Conservation (phyloP, 2,113 vertebrate genomes). For the Porphyrio hochstetteri region DNA sequence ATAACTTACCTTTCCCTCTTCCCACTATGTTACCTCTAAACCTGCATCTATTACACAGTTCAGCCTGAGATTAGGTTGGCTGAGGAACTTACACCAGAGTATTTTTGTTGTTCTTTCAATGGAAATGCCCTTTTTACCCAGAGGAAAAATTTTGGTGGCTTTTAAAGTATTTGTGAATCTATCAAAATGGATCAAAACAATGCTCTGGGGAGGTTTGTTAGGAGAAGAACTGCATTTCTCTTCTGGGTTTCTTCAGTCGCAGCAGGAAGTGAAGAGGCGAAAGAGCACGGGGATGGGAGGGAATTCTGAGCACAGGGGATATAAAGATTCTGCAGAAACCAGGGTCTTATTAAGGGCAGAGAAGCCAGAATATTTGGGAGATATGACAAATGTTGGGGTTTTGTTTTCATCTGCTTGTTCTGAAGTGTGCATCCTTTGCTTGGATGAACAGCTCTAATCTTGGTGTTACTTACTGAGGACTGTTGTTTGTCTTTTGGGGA, state of each 20-base stretch:
- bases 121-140: neutral
- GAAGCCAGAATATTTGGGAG: neutral
- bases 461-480: no score
- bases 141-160: neutral
- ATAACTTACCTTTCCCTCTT: neutral
- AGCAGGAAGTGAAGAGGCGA: neutral
- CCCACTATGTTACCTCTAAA: neutral
- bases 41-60: neutral
- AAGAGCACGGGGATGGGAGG: neutral
- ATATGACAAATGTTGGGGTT: fast-evolving
- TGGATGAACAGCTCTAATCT: neutral
- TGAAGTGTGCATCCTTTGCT: neutral
- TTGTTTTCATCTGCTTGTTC: neutral
- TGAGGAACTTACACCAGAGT: neutral
- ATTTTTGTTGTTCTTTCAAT: neutral
- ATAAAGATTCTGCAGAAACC: neutral
- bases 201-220: neutral
- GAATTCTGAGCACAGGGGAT: neutral
- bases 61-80: neutral
- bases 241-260: neutral
- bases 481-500: fast-evolving
- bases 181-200: neutral
- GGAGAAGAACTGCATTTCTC: neutral
- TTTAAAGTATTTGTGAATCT: neutral
- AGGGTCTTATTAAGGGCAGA: neutral